Base-by-base conservation (phyloP, 2,888 invertebrate genomes). In the Formica aserva region DNA sequence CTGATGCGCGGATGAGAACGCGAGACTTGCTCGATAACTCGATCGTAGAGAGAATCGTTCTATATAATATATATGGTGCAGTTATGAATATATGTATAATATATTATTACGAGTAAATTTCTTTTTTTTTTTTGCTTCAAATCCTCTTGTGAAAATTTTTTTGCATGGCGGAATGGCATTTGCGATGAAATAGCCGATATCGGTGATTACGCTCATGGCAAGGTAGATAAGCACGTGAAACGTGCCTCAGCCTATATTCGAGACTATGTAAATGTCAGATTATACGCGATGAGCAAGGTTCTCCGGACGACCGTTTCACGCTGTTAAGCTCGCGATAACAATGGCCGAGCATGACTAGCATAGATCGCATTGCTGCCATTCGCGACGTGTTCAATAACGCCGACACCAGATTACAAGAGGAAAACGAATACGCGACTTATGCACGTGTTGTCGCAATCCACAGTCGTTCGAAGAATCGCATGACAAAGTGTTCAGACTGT, bases 321-420 rank as follows among this genome's bases (percentile, higher is more conserved):
- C 60, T 60, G 77, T 66, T 81, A 72, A 83, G 86, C 87, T 81
- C 80, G 69, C 65, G 83, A 84, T 84, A 89, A 88, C 89, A 89
- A 88, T 89, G 82, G 87, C 65, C 81, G 86, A 88, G 85, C 88
- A 86, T 89, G 86, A 89, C 88, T 88, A 77, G 86, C 85, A 69
- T 83, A 77, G 89, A 88, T 89, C 85, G 87, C 85, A 77, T 85
- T 86, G 82, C 82, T 86, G 82, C 77, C 86, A 69, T 86, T 89
- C 63, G 85, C 52, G 15, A 83, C 66, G 82, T 78, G 62, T 71
- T 71, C 63, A 78, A 55, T 82, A 74, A 45, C 55, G 62, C 67
- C 57, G 76, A 72, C 69, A 77, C 29, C 77, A 71, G 86, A 57
- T 82, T 86, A 85, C 82, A 80, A 72, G 83, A 45, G 77, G 75